Base-by-base conservation (phyloP, 2,797 vertebrate species). In the Periparus ater region DNA sequence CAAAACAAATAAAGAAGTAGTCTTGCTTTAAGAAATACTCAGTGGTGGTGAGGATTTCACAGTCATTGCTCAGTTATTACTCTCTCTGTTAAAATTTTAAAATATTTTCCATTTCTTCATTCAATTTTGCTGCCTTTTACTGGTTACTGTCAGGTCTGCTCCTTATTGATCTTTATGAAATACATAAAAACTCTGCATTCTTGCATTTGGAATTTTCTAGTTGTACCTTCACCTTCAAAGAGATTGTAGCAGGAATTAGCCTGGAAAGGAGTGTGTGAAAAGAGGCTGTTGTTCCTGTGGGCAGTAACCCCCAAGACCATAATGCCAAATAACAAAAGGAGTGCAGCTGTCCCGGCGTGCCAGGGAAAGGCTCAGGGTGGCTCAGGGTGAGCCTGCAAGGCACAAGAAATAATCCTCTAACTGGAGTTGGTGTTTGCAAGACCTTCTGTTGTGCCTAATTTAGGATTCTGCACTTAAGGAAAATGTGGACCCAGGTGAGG, bases 281-380 rank as follows among this genome's bases (percentile, higher is more conserved):
- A 58, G 53, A 38, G 22, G 57, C 42, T 70, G 40, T 77, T 88
- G 42, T 38, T 76, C 7, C 72, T 30, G 30, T 14, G 57, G 57
- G 10, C 30, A 42, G 29, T 11, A 55, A 38, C 88, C 79, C 62
- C 58, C 54, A 30, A 23, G 30, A 42, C 34, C 7, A 7, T 27
- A 22, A 13, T 25, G 51, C 61, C 67, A 70, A 66, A 34, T 38
- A 54, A 50, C 58, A 74, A 38, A 47, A 3, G 0, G n/a, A 66
- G 61, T 20, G 38, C 63, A 73, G 54, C 30, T 38, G 5, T 29
- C 16, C 5, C 0, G 22, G 45, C 0, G 0, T 38, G 44, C 44
- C 57, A 21, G 14, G 45, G 47, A 16, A 10, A 4, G 11, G 25
- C 40, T 47, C 63, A 29, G 76, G 29, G 16, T 62, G 55, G 17